These are phyloP conservation scores for Cyclophora albipunctata DNA, from an alignment of 2,888 invertebrate species.

Conservation along the genomic window DNA sequence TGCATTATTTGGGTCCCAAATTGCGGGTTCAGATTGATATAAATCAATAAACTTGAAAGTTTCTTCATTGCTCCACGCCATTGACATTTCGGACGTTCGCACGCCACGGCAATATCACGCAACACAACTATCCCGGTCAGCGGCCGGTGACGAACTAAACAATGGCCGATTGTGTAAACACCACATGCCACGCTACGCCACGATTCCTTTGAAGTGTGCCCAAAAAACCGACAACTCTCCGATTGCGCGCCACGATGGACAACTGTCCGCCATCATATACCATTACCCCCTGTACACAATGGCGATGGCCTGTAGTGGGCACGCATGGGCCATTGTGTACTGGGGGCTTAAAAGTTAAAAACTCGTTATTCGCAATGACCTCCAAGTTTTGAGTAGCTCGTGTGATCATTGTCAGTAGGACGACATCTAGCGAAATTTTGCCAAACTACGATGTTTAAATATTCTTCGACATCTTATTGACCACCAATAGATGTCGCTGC, in stretches of 20 bases:
- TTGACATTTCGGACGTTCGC: slow-evolving; percentile 6
- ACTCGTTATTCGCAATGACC: no score
- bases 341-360: slow-evolving; percentile 1
- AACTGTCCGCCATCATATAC: slow-evolving; percentile 13
- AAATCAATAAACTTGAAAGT: slow-evolving; percentile 12
- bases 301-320: slow-evolving; percentile 14
- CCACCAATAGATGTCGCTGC: no score
- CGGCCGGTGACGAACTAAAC: slow-evolving; percentile 15
- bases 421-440: no score
- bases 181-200: slow-evolving; percentile 16
- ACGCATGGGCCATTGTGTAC: slow-evolving; percentile 9
- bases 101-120: neutral
- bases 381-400: no score
- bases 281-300: slow-evolving; percentile 9
- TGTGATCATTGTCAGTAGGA: no score
- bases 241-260: slow-evolving; percentile 3
- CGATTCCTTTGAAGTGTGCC: slow-evolving; percentile 20
- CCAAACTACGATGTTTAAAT: no score
- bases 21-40: slow-evolving; percentile 8
- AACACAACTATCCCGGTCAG: slow-evolving; percentile 11
- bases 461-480: no score
- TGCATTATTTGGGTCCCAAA: slow-evolving; percentile 13
- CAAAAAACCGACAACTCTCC: slow-evolving; percentile 17
- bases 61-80: slow-evolving; percentile 11
- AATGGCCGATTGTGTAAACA: slow-evolving; percentile 12